Evolutionary conservation across 2,113 vertebrate genomes (phyloP).

Genomic region (Jacana jacana): DNA sequence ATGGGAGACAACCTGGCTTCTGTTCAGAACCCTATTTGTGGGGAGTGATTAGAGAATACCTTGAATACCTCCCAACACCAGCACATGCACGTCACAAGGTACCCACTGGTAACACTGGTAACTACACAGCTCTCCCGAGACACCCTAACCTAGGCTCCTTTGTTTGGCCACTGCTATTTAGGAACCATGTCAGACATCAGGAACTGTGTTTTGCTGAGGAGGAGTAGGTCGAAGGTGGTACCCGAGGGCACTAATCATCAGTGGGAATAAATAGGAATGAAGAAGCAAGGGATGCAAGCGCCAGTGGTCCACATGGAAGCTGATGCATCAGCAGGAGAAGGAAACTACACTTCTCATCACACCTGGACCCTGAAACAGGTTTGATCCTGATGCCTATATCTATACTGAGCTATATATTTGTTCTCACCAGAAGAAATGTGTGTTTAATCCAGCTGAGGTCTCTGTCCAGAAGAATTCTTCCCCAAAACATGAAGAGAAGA

Average conservation of each 20-base stretch:
- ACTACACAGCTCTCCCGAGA: not conserved
- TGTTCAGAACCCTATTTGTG: not conserved
- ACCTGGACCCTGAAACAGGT: not conserved
- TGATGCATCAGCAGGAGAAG: not conserved
- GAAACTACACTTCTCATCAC: not conserved
- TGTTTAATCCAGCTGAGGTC: not conserved
- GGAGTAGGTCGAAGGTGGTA: not conserved
- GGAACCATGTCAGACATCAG: not conserved
- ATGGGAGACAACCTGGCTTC: not conserved
- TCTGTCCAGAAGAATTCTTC: not conserved
- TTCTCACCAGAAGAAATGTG: fast-evolving
- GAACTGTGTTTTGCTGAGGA: not conserved
- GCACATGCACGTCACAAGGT: not conserved
- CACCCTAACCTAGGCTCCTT: not conserved
- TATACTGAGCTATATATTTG: not conserved
- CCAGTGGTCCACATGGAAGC: not conserved
- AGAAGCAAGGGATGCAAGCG: not conserved
- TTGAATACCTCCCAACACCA: not conserved
- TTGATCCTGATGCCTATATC: not conserved
- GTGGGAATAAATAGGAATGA: not conserved
- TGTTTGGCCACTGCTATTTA: not conserved
- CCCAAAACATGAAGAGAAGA: not conserved
- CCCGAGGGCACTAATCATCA: not conserved
- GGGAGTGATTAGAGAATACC: not conserved
- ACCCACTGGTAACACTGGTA: not conserved